Percentiles rank a stretch among this genome's conserved stretches.
phyloP scores from a whole-genome alignment of 2,888 invertebrate species.

The Elmis aenea region DNA sequence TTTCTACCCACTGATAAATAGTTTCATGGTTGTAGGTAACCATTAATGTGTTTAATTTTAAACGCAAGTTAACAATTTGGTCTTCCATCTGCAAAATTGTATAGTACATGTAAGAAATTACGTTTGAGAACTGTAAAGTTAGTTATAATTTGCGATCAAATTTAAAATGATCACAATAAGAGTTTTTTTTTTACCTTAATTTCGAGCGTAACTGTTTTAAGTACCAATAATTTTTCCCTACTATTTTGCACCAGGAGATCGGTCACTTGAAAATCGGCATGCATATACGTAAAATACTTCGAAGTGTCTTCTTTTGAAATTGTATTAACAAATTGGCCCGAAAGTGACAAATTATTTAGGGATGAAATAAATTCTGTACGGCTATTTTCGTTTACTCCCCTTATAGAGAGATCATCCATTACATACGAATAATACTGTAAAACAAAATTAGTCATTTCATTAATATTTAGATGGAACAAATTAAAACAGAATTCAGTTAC shows the following conservation, averaged over 20 bases:
- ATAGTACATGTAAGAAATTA: too few relatives aligned
- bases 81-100: slow-evolving; percentile 56
- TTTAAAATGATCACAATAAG: too few relatives aligned
- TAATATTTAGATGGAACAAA: too few relatives aligned
- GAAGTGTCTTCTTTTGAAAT: slow-evolving; percentile 22
- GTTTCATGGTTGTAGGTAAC: slow-evolving; percentile 63
- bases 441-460: too few relatives aligned
- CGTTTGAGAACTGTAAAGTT: too few relatives aligned
- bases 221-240: slow-evolving; percentile 52
- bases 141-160: too few relatives aligned
- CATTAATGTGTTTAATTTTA: slow-evolving; percentile 65
- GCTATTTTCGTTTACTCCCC: slow-evolving; percentile 63
- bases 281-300: slow-evolving; percentile 51
- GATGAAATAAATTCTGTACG: slow-evolving; percentile 66
- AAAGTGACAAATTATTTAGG: slow-evolving; percentile 36
- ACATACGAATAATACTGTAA: slow-evolving; percentile 65
- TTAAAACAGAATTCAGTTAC: slow-evolving; percentile 1
- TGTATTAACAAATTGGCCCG: slow-evolving; percentile 32
- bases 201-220: slow-evolving; percentile 58
- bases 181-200: slow-evolving; percentile 53
- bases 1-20: slow-evolving; percentile 54
- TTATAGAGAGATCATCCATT: slow-evolving; percentile 66
- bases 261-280: slow-evolving; percentile 60
- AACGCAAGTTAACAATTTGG: slow-evolving; percentile 59
- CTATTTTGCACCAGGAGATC: slow-evolving; percentile 59